phyloP scores from a whole-genome alignment of 2,888 invertebrate genomes.

The Tetranychus piercei region DNA sequence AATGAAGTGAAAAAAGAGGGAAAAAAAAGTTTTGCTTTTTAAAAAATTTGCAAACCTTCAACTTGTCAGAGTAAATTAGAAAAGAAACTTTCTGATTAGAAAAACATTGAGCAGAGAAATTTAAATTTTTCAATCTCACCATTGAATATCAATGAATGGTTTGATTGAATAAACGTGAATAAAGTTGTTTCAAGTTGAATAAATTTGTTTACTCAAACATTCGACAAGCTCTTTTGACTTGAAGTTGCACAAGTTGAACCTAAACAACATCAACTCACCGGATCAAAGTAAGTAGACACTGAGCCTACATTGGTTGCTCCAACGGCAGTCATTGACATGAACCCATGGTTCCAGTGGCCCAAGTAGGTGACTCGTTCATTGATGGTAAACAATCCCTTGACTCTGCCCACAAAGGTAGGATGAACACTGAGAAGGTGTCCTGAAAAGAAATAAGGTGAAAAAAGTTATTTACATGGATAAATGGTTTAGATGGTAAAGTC shows the following conservation, averaged over 20 bases:
- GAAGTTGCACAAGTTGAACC: background rate
- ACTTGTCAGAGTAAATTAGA: too few species aligned
- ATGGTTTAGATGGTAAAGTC: background rate
- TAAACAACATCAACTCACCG: background rate
- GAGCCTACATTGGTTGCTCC: constrained; percentile 97
- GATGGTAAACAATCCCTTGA: constrained; percentile 75
- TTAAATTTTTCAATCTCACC: too few species aligned
- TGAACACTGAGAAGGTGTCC: constrained; percentile 73
- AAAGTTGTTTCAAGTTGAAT: too few species aligned
- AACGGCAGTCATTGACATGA: constrained; percentile 90
- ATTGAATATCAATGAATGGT: too few species aligned
- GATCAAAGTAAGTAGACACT: constrained; percentile 69
- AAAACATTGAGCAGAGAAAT: too few species aligned
- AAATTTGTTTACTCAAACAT: too few species aligned
- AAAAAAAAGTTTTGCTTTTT: too few species aligned
- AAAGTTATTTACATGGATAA: background rate
- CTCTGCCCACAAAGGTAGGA: constrained; percentile 63
- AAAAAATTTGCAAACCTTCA: too few species aligned
- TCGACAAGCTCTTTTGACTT: too few species aligned
- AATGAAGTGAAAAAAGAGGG: too few species aligned
- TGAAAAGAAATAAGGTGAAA: constrained; percentile 33
- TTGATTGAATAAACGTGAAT: too few species aligned
- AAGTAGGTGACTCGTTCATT: constrained; percentile 84
- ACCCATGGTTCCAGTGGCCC: constrained; percentile 81
- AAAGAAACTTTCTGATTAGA: too few species aligned